These are phyloP conservation scores for Palythoa caribaeorum DNA, from an alignment of 92 coral and sea anemone species.

Conservation along the genomic window DNA sequence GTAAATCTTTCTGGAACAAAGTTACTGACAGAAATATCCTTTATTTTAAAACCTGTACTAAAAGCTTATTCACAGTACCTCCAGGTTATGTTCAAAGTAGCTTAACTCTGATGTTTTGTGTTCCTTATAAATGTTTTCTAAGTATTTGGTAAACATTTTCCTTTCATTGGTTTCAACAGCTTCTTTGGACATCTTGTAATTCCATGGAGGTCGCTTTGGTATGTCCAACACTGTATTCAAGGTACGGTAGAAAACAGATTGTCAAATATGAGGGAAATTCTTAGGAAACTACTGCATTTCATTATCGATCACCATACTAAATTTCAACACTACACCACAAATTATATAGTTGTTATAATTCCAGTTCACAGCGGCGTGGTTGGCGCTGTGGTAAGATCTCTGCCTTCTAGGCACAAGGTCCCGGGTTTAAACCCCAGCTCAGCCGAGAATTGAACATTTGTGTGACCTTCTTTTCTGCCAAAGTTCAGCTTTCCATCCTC, in stretches of 20 bases:
- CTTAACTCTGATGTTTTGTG: slow-evolving; percentile 77
- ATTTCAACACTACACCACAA: background rate
- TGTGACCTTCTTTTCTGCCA: too few species aligned
- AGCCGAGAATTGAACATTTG: too few species aligned
- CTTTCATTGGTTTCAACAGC: slow-evolving; percentile 86
- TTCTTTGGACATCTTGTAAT: slow-evolving; percentile 87
- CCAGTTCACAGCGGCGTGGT: too few species aligned
- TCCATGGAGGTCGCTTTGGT: slow-evolving; percentile 97
- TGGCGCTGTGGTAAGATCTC: too few species aligned
- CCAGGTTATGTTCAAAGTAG: slow-evolving; percentile 95
- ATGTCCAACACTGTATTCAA: slow-evolving; percentile 80
- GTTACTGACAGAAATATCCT: background rate
- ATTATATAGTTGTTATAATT: too few species aligned
- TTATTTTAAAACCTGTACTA: background rate
- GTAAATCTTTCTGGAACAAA: too few species aligned
- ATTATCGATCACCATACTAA: too few species aligned
- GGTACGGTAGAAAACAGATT: background rate
- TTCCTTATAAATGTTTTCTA: slow-evolving; percentile 74
- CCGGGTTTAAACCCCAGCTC: too few species aligned
- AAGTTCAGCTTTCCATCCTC: too few species aligned
- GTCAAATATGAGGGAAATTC: too few species aligned
- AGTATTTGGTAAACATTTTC: slow-evolving; percentile 77
- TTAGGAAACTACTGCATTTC: too few species aligned
- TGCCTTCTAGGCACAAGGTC: too few species aligned
- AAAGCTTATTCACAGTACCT: slow-evolving; percentile 62